Percentiles rank a stretch among this genome's conserved stretches.
phyloP scores from a whole-genome alignment of 2,797 vertebrate species.

The Microcaecilia unicolor region DNA sequence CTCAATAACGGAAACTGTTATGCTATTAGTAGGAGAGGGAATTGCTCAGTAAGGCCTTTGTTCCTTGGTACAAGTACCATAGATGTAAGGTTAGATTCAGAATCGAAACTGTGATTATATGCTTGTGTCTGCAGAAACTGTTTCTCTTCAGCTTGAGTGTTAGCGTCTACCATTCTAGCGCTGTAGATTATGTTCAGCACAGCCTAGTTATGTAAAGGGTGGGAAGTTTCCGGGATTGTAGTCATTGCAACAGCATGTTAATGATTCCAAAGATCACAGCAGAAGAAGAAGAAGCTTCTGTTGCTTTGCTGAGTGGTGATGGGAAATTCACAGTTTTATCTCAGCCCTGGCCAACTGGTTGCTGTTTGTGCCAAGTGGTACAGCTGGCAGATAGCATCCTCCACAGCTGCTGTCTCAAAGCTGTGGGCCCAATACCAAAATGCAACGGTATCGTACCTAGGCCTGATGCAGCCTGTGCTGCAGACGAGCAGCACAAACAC shows the following conservation, averaged over 20 bases:
- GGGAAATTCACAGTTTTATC: rapidly evolving
- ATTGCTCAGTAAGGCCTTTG: too few relatives aligned
- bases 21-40: too few relatives aligned
- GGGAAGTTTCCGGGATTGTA: neutral
- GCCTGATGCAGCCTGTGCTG: neutral
- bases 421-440: constrained; percentile 1
- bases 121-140: too few relatives aligned
- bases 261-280: neutral
- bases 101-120: too few relatives aligned
- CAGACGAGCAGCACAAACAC: neutral
- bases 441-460: neutral
- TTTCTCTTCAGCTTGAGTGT: too few relatives aligned
- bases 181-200: too few relatives aligned
- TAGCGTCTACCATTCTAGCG: too few relatives aligned
- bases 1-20: too few relatives aligned
- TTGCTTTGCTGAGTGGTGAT: neutral
- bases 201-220: too few relatives aligned
- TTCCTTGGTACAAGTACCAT: too few relatives aligned
- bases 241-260: neutral
- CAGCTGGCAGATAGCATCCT: constrained; percentile 5
- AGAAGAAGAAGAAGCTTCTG: neutral
- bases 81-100: too few relatives aligned
- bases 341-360: neutral
- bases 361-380: constrained; percentile 1
- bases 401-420: neutral